phyloP scores from a whole-genome alignment of 2,888 invertebrate genomes.

The Epirrita christyi region DNA sequence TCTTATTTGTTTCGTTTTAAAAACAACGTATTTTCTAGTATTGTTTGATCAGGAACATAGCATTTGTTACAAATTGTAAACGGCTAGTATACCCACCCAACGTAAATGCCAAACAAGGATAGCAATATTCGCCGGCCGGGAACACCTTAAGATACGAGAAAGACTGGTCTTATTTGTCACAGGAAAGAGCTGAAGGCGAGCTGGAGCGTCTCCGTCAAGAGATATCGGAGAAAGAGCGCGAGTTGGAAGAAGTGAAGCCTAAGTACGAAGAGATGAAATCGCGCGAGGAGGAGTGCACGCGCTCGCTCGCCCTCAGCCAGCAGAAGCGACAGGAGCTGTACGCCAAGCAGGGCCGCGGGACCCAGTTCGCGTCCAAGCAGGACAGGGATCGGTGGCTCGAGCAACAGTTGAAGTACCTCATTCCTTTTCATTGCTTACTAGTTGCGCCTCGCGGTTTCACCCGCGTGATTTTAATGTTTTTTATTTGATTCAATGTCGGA shows the following conservation, averaged over 20 bases:
- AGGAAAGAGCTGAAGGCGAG: slow-evolving; percentile 95
- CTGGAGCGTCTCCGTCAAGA: slow-evolving; percentile 93
- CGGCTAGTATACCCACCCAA: too few relatives aligned
- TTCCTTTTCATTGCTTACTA: too few relatives aligned
- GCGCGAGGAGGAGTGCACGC: slow-evolving; percentile 96
- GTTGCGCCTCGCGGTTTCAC: too few relatives aligned
- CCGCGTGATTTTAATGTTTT: too few relatives aligned
- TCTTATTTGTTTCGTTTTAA: too few relatives aligned
- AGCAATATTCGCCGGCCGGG: too few relatives aligned
- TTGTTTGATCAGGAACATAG: too few relatives aligned
- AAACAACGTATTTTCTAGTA: too few relatives aligned
- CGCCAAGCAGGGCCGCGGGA: slow-evolving; percentile 98
- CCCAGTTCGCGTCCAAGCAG: slow-evolving; percentile 96
- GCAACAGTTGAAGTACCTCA: slow-evolving; percentile 95
- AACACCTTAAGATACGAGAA: too few relatives aligned
- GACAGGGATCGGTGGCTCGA: slow-evolving; percentile 99
- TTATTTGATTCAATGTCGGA: too few relatives aligned
- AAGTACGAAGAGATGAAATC: slow-evolving; percentile 97
- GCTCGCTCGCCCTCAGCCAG: slow-evolving; percentile 95
- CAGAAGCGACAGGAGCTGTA: slow-evolving; percentile 98
- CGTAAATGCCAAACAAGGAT: too few relatives aligned
- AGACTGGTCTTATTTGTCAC: not conserved
- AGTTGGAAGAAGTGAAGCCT: slow-evolving; percentile 95
- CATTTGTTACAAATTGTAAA: too few relatives aligned
- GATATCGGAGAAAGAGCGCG: slow-evolving; percentile 95